Evolutionary conservation across 1,140 invertebrate species (phyloP), one percentile per base, ranked within the genome.

Genomic region (Formica selysi): DNA sequence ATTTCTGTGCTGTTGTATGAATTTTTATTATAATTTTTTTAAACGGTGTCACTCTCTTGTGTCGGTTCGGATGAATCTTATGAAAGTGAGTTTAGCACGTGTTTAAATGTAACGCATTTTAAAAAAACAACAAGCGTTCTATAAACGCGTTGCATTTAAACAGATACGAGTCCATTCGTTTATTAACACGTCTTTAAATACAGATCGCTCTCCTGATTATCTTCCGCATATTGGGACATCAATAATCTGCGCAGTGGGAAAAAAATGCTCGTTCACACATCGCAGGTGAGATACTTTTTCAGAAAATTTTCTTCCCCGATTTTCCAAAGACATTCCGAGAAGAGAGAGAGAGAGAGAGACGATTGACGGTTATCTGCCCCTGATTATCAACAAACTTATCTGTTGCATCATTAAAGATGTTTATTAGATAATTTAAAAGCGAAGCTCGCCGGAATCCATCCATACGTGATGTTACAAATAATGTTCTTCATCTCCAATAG

Each of bases 1-100:
- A 94, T 95, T 94, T 94, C 85, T 90, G 87, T 89, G 89, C 83
- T 84, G 85, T 89, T 90, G 88, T 89, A 78, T 90, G 88, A 86
- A 79, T 76, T 89, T 87, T 89, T 89, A 87, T 83, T 79, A 59
- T 59, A 70, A 80, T 89, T 76, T 48, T 84, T 64, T 84, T 76
- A 41, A 85, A 48, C 44, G 59, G 59, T n/a, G 16, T 10, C 11
- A 32, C 19, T 85, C 38, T 29, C 48, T 29, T 54, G 16, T 36
- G 38, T 84, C 44, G 61, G 19, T 85, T 62, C 11, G 70, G 36
- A 85, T 41, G 71, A 36, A 76, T 74, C 57, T 83, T 48, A 36
- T 74, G 67, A 73, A 70, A 80, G 76, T 80, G 76, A 80, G 76
- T 57, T 70, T 38, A 80, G n/a, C 8, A 22, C 48, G 22, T 29